Evolutionary conservation across 2,113 vertebrate genomes (phyloP), one percentile per base, ranked within the genome.

Genomic region (Gavialis gangeticus): DNA sequence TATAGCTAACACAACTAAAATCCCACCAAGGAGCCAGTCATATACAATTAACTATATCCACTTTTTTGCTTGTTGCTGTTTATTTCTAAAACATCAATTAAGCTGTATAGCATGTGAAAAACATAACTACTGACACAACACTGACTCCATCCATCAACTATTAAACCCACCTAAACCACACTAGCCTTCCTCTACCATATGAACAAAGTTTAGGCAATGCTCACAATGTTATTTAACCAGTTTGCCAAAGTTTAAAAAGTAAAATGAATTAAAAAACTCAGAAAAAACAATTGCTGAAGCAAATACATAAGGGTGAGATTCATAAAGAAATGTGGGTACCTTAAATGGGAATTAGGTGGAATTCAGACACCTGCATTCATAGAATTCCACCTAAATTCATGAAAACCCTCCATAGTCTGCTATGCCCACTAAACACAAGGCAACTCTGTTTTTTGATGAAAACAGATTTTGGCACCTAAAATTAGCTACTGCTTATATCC

Each of bases 61-160:
- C 57, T 87, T 87, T 77, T 76, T 37, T 75, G 55, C 71, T 95
- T 95, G 84, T 87, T 66, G 34, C 64, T 88, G 37, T 55, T 19
- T 54, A 60, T 28, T 87, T 79, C 91, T 83, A 30, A 92, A 84
- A 3, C 17, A 79, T 55, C 83, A 84, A 85, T 10, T 78, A 58
- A 91, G 73, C 58, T 75, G 56, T 56, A 84, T 88, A 67, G 46
- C 28, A 67, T 10, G 4, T 85, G 60, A 86, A 79, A 86, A 91
- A 88, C 79, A 15, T 57, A 34, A 8, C 76, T 66, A 55, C 14
- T 77, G 37, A 63, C 67, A 58, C 22, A 55, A 82, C 55, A 84
- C 56, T 54, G 1, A 10, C 90, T 94, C 92, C 12, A 80, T 76
- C 58, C 30, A 80, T 71, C 56, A 83, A 34, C 18, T 66, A 84